Evolutionary conservation across 2,113 vertebrate genomes (phyloP), one percentile per base, ranked within the genome.

Genomic region (Chamaea fasciata): DNA sequence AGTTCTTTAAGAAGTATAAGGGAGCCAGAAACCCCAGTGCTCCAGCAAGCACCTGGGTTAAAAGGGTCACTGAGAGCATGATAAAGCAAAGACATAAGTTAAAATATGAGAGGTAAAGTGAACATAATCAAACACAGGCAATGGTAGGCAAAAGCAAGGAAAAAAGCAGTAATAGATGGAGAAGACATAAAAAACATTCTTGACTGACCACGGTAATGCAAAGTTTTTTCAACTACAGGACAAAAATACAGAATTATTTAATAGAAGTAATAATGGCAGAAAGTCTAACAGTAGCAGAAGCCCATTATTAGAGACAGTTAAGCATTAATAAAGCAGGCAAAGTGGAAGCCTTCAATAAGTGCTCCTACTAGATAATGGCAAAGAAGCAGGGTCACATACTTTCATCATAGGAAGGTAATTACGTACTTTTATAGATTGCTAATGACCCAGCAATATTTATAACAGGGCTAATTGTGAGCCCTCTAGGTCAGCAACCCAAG

Each of bases 281-380:
- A 89, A 92, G 8, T 46, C 55, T 62, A 71, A 83, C 5, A 74
- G 78, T 17, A 91, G 65, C 87, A 92, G 50, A 83, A 52, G 78
- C 19, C 57, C 88, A 65, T 56, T 90, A 93, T 76, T 44, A 95
- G 80, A 93, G 1, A 64, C 65, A 96, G 71, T 95, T 94, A 96
- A 93, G 95, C 90, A 94, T 86, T 88, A 95, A 96, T 96, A 80
- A 83, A 83, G 94, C 76, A 94, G 70, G 74, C 28, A 0, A 80
- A 90, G 63, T 92, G 89, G 92, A 95, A 93, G 60, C 86, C 86
- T 96, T 93, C 92, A 94, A 28, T 94, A 93, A 95, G 64, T 92
- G 94, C 60, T 96, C 70, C 50, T 69, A 4, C 28, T 83, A 81
- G 90, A 59, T 87, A 77, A 90, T 20, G 87, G 83, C 90, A 69